These are phyloP conservation scores for Lucifuga dentata DNA, from an alignment of 2,113 vertebrate genomes.

Conservation along the genomic window DNA sequence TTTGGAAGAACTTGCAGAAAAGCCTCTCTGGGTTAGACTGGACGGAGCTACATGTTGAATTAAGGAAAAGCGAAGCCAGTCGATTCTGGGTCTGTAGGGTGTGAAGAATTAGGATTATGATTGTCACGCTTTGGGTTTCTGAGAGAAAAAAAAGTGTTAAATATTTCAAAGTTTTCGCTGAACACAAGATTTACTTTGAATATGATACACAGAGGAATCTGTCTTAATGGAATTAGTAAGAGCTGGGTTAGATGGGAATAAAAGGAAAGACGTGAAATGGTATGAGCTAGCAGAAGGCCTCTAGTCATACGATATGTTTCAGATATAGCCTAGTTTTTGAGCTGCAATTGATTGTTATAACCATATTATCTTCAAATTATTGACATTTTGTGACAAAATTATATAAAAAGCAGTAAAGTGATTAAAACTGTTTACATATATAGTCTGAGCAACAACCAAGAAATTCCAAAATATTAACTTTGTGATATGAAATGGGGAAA, in stretches of 20 bases:
- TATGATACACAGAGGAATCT: conserved; percentile 3
- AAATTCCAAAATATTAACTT: no score
- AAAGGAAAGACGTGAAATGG: conserved; percentile 8
- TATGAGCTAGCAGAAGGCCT: conserved; percentile 3
- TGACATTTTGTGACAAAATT: no score
- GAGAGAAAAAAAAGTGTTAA: conserved; percentile 38
- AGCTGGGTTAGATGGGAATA: conserved; percentile 8
- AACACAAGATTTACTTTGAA: conserved; percentile 34
- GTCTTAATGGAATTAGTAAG: conserved; percentile 32
- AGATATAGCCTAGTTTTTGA: background rate
- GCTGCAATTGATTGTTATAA: background rate
- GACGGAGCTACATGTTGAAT: conserved; percentile 55
- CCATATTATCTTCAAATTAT: no score
- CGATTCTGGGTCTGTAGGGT: conserved; percentile 38
- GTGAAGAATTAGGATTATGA: conserved; percentile 56
- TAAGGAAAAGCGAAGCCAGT: conserved; percentile 50
- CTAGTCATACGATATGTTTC: no score
- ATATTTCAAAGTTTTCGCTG: conserved; percentile 49
- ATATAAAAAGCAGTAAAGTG: no score
- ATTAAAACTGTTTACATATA: no score
- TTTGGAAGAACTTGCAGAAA: conserved; percentile 17
- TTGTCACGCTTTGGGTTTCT: conserved; percentile 44
- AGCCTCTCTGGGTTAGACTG: conserved; percentile 44
- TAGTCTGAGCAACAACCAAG: no score
- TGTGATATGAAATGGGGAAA: no score